Evolutionary conservation across 2,888 invertebrate species (phyloP).

Genomic region (Tanypteryx hageni): DNA sequence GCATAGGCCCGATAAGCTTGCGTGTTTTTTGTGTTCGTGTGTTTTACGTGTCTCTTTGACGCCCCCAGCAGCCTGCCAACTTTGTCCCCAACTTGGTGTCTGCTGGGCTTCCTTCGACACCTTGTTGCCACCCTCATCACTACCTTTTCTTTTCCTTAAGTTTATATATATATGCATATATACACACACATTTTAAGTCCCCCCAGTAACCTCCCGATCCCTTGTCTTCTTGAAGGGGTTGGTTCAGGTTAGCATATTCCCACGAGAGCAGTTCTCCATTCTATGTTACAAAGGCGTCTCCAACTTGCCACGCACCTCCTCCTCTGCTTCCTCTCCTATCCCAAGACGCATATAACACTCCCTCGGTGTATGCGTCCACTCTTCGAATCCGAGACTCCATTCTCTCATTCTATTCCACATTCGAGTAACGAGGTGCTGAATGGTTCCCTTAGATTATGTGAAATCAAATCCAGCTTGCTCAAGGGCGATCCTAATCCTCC

Average conservation of each 20-base stretch:
- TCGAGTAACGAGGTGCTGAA: background rate
- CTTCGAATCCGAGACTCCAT: background rate
- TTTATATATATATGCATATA: too few species aligned
- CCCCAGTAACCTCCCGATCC: too few species aligned
- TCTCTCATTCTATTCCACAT: background rate
- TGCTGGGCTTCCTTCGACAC: too few species aligned
- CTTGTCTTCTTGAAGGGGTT: background rate
- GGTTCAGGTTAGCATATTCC: background rate
- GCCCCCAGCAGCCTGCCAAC: too few species aligned
- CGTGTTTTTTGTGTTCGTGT: too few species aligned
- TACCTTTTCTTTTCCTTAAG: too few species aligned
- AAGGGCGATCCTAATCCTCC: background rate
- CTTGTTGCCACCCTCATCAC: too few species aligned
- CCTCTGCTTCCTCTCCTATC: background rate
- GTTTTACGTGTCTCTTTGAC: too few species aligned
- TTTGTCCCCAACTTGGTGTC: too few species aligned
- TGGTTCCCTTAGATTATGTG: background rate
- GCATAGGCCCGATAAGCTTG: too few species aligned
- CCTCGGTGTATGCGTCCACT: background rate
- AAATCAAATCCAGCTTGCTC: background rate
- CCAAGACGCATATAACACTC: background rate
- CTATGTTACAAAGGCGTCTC: background rate
- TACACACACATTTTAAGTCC: too few species aligned
- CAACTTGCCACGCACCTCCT: background rate
- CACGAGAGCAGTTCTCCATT: background rate